These are phyloP conservation scores for Blastobasis adustella DNA, from an alignment of 2,888 invertebrate genomes.

Conservation along the genomic window DNA sequence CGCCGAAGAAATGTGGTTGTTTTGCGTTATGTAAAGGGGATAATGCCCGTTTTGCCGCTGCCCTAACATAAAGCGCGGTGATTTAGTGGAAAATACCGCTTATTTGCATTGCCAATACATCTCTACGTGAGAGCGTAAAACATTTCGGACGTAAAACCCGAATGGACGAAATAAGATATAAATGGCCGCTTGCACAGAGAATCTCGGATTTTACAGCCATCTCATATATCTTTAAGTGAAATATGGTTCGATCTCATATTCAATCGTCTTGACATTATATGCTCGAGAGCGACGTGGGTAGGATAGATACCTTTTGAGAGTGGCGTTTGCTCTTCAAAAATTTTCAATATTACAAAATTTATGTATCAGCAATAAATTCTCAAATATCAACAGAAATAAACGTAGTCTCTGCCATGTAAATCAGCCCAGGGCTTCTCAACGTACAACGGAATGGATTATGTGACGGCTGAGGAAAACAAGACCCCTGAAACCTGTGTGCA, in stretches of 20 bases:
- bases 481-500: slow-evolving; percentile 14
- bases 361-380: slow-evolving; percentile 28
- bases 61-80: slow-evolving; percentile 42
- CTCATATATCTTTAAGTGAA: slow-evolving; percentile 48
- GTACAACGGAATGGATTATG: slow-evolving; percentile 20
- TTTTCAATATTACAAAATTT: slow-evolving; percentile 27
- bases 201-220: slow-evolving; percentile 53
- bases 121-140: slow-evolving; percentile 42
- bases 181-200: slow-evolving; percentile 46
- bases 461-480: slow-evolving; percentile 16
- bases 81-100: slow-evolving; percentile 55
- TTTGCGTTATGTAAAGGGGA: slow-evolving; percentile 42
- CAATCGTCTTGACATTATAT: slow-evolving; percentile 38
- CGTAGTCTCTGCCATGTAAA: slow-evolving; percentile 20
- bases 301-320: slow-evolving; percentile 16
- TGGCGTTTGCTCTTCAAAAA: slow-evolving; percentile 20
- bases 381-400: slow-evolving; percentile 21
- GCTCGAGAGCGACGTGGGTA: slow-evolving; percentile 26
- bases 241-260: slow-evolving; percentile 46
- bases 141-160: slow-evolving; percentile 48
- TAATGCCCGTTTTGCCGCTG: slow-evolving; percentile 38
- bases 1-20: slow-evolving; percentile 41
- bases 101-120: slow-evolving; percentile 61
- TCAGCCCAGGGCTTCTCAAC: slow-evolving; percentile 15
- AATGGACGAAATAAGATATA: slow-evolving; percentile 58